Evolutionary conservation across 2,797 vertebrate genomes (phyloP).

Genomic region (Staurois parvus): DNA sequence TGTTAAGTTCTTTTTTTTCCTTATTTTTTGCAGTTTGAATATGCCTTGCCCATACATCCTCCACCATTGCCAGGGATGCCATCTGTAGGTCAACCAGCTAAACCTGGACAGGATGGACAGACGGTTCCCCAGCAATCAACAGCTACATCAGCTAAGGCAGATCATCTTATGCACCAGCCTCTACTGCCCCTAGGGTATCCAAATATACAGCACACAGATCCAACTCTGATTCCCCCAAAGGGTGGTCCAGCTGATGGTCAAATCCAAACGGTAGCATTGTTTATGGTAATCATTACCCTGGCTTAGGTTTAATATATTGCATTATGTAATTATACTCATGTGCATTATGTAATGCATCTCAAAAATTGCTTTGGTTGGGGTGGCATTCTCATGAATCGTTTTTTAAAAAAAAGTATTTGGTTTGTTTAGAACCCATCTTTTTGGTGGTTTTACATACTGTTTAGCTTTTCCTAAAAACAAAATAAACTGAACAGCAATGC

Average conservation of each 20-base stretch:
- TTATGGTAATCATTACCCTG: slow-evolving; percentile 45
- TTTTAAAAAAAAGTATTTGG: too few species aligned
- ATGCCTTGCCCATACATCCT: slow-evolving; percentile 65
- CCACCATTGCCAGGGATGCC: slow-evolving; percentile 64
- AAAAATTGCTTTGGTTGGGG: neutral
- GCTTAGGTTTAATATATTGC: slow-evolving; percentile 3
- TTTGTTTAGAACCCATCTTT: too few species aligned
- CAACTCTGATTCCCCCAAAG: slow-evolving; percentile 55
- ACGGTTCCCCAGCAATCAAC: slow-evolving; percentile 52
- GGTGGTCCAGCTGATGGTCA: slow-evolving; percentile 61
- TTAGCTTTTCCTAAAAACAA: too few species aligned
- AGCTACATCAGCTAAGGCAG: slow-evolving; percentile 33
- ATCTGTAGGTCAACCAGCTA: slow-evolving; percentile 31
- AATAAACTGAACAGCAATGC: too few species aligned
- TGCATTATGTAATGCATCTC: neutral
- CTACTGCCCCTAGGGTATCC: slow-evolving; percentile 47
- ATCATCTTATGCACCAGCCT: slow-evolving; percentile 46
- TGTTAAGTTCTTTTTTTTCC: neutral
- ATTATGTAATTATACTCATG: neutral
- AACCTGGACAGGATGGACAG: slow-evolving; percentile 61
- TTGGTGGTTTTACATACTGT: too few species aligned
- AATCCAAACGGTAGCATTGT: slow-evolving; percentile 63
- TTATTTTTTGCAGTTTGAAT: slow-evolving; percentile 67
- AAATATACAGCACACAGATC: slow-evolving; percentile 60
- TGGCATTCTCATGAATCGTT: too few species aligned